Conservation (phyloP, 2,113 vertebrate species). For the Brienomyrus longianalis region DNA sequence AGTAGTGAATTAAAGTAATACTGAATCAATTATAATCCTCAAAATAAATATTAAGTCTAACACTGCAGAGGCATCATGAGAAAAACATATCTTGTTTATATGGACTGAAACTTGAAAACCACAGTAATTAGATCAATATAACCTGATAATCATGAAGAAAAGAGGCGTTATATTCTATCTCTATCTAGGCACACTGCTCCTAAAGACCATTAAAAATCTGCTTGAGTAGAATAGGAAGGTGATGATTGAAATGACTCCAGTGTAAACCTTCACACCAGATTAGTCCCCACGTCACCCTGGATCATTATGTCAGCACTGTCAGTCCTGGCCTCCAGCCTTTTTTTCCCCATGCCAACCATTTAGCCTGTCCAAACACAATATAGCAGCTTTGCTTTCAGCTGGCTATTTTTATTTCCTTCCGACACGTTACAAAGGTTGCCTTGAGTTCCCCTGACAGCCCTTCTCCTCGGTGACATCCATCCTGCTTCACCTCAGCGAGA, state of each 20-base stretch:
- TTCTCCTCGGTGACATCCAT: slow-evolving; percentile 3
- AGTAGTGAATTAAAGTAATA: not conserved
- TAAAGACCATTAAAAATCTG: not conserved
- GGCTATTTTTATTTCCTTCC: slow-evolving; percentile 18
- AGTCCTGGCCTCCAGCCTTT: slow-evolving; percentile 11
- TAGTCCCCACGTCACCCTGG: not conserved
- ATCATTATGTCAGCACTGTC: slow-evolving; percentile 1
- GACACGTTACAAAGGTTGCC: slow-evolving; percentile 29
- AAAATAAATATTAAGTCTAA: not conserved
- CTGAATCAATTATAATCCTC: not conserved
- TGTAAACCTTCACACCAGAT: not conserved
- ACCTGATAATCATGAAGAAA: not conserved
- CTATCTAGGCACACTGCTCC: not conserved
- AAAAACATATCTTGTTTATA: not conserved
- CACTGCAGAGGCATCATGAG: not conserved
- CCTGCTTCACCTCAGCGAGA: slow-evolving; percentile 12
- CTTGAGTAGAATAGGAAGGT: not conserved
- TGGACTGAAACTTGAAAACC: not conserved
- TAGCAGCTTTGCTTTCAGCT: slow-evolving; percentile 19
- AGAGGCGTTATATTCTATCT: not conserved
- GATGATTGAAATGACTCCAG: slow-evolving; percentile 1
- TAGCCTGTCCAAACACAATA: slow-evolving; percentile 27
- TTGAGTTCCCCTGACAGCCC: slow-evolving; percentile 18
- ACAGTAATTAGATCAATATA: not conserved
- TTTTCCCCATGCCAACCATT: slow-evolving; percentile 22